Evolutionary conservation across 2,113 vertebrate species (phyloP), one percentile per base, ranked within the genome.

Genomic region (Rhinoptilus africanus): DNA sequence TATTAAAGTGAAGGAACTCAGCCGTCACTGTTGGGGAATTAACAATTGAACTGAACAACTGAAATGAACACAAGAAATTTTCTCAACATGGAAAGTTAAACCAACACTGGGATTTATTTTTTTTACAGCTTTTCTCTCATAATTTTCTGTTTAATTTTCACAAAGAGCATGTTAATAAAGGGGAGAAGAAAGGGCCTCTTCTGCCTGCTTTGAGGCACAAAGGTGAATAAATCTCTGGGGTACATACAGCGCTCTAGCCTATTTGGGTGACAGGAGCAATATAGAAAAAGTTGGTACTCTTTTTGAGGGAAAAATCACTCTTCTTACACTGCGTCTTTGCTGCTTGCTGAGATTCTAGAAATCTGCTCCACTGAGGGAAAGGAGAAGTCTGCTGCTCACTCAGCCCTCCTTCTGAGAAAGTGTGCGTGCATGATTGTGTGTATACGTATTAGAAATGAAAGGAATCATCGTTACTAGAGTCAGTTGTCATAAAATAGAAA

Each of bases 131-230:
- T 95, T 85, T 88, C 48, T 91, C 39, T 80, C 84, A 45, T 11
- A 27, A 39, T 86, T 97, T 93, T 83, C 17, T 57, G 39, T 82
- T 94, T 71, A 50, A 37, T 48, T 94, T 97, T 80, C 48, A 89
- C 45, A 95, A 86, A 96, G 78, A 96, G 34, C 45, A 76, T 79
- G 34, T 91, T 83, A 88, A 92, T 43, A 89, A 96, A 87, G 59
- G 85, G 72, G 80, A 96, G 85, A 76, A 96, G 57, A 95, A 96
- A 78, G 79, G 57, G 35, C 92, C 92, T 97, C 82, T 96, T 97
- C 94, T 90, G 96, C 97, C 93, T 95, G 96, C 74, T 97, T 88
- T 57, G 97, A 97, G 95, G 69, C 67, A 92, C 96, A 96, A 96
- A 90, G 92, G 90, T 93, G 91, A 95, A 89, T 93, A 91, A 68